Evolutionary conservation across 2,113 vertebrate species (phyloP).

Genomic region (Ciconia boyciana): DNA sequence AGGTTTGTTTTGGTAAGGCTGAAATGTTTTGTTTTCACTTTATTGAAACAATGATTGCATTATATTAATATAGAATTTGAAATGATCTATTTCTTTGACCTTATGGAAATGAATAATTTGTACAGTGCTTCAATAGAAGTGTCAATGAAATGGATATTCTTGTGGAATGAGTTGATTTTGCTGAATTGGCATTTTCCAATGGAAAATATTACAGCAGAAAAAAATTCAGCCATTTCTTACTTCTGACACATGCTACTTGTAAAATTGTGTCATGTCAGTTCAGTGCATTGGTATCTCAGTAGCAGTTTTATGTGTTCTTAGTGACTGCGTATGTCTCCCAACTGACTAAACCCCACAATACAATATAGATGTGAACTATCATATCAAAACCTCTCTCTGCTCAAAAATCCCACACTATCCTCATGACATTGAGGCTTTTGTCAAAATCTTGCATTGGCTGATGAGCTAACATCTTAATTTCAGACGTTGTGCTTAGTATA

Average conservation of each 20-base stretch:
- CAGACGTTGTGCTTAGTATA: background rate
- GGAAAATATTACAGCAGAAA: background rate
- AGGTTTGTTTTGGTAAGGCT: background rate
- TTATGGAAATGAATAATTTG: background rate
- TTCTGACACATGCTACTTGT: background rate
- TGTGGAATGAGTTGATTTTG: background rate
- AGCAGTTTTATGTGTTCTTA: background rate
- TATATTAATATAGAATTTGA: background rate
- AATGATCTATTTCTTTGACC: background rate
- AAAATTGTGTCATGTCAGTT: background rate
- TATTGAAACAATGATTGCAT: background rate
- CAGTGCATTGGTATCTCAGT: background rate
- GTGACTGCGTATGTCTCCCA: background rate
- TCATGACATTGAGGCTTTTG: rapidly evolving
- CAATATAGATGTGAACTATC: background rate
- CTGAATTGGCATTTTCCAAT: background rate
- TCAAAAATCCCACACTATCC: background rate
- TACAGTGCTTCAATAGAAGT: background rate
- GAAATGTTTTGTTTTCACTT: background rate
- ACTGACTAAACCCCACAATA: background rate
- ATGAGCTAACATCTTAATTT: background rate
- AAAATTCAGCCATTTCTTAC: background rate
- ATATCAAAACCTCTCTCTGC: background rate
- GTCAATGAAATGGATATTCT: background rate
- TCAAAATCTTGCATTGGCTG: background rate